Conservation (phyloP, 1,140 invertebrate genomes). For the Cecropterus lyciades region DNA sequence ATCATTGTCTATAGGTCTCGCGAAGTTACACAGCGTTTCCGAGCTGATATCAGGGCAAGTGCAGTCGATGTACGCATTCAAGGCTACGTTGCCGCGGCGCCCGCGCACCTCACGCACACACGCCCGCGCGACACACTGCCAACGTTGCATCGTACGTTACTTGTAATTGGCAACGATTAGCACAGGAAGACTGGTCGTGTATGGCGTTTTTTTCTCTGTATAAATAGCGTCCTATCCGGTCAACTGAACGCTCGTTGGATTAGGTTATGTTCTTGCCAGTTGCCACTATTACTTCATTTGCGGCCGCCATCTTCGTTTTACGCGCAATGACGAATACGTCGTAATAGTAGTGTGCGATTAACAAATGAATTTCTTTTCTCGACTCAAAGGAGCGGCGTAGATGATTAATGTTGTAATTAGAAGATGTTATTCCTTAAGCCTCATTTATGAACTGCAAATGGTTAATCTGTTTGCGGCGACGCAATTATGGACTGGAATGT, state of each 20-base stretch:
- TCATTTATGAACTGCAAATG: conserved; percentile 1
- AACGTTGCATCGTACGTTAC: conserved; percentile 29
- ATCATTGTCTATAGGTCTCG: conserved; percentile 33
- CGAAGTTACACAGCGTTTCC: conserved; percentile 44
- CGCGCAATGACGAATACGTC: conserved; percentile 26
- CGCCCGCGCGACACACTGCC: conserved; percentile 31
- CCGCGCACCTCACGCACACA: conserved; percentile 44
- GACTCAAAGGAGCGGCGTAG: conserved; percentile 15
- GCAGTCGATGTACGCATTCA: conserved; percentile 75
- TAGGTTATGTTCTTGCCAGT: conserved; percentile 51
- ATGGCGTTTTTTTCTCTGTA: conserved; percentile 60
- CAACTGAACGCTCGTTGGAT: conserved; percentile 55
- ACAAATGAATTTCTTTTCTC: conserved; percentile 31
- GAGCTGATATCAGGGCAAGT: conserved; percentile 60
- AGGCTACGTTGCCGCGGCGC: conserved; percentile 56
- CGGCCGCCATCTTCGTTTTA: conserved; percentile 32
- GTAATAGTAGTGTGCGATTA: conserved; percentile 32
- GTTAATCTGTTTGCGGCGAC: conserved; percentile 7
- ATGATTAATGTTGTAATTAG: conserved; percentile 33
- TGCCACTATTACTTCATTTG: conserved; percentile 32
- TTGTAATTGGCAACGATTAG: conserved; percentile 76
- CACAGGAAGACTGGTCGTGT: conserved; percentile 73
- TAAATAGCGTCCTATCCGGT: conserved; percentile 63
- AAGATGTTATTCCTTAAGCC: conserved; percentile 14
- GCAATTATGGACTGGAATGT: conserved; percentile 13